Percentiles rank a stretch among this genome's conserved stretches.
phyloP scores from a whole-genome alignment of 1,140 invertebrate genomes.

The Drosophila tsacasi region DNA sequence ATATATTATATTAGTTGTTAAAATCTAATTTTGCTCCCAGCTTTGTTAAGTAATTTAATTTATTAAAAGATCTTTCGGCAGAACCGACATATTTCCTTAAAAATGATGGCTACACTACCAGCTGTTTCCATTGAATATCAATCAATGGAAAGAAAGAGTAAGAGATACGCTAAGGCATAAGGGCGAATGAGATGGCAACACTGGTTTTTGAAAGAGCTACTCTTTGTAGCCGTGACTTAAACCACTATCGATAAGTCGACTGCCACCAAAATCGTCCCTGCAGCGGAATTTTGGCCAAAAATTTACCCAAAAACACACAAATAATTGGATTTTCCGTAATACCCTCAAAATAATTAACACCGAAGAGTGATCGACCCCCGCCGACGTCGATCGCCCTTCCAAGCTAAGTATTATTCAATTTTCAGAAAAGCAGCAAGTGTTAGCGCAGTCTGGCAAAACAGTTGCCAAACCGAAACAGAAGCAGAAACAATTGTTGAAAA shows the following conservation, averaged over 20 bases:
- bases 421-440: constrained; percentile 37
- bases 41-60: neutral
- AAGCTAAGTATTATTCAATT: constrained; percentile 19
- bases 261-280: neutral
- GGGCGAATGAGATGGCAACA: neutral
- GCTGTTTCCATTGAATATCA: constrained; percentile 2
- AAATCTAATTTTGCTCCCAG: neutral
- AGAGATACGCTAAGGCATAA: neutral
- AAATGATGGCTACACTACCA: neutral
- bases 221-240: neutral
- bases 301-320: constrained; percentile 20
- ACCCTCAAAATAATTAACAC: constrained; percentile 4
- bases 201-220: constrained; percentile 1
- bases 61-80: neutral
- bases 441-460: constrained; percentile 26
- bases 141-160: neutral
- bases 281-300: constrained; percentile 25
- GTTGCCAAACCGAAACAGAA: constrained; percentile 50
- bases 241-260: constrained; percentile 1
- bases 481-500: constrained; percentile 68
- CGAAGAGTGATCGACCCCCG: constrained; percentile 8
- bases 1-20: neutral
- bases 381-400: neutral
- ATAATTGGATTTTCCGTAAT: constrained; percentile 26
- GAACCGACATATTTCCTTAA: neutral